Evolutionary conservation across 2,113 vertebrate species (phyloP).

Genomic region (Himantopus leucocephalus): DNA sequence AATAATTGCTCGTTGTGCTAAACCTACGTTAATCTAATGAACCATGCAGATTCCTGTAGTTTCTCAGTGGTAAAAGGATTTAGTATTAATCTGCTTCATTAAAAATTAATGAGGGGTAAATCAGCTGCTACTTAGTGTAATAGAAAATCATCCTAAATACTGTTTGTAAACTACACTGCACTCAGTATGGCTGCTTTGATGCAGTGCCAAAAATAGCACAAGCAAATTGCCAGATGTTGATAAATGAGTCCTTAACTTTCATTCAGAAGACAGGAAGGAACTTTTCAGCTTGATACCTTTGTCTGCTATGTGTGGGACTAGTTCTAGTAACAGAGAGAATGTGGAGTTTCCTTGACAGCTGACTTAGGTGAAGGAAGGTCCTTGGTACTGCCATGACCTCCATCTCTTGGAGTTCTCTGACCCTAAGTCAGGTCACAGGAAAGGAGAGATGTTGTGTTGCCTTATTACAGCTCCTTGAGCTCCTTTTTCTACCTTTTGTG

Average conservation of each 20-base stretch:
- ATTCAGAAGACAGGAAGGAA: background rate
- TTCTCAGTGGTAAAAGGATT: constrained; percentile 55
- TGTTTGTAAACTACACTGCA: constrained; percentile 26
- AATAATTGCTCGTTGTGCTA: constrained; percentile 49
- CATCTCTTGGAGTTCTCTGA: background rate
- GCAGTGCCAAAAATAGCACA: constrained; percentile 24
- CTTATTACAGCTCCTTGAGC: background rate
- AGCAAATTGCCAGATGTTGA: constrained; percentile 32
- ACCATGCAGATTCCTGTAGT: constrained; percentile 26
- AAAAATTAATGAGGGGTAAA: constrained; percentile 74
- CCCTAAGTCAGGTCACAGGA: background rate
- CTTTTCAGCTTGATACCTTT: background rate
- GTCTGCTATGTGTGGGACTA: background rate
- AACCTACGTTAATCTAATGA: constrained; percentile 57
- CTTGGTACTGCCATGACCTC: background rate
- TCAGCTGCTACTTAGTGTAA: constrained; percentile 61
- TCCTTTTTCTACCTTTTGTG: background rate
- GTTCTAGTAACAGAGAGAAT: background rate
- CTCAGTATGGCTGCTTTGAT: constrained; percentile 19
- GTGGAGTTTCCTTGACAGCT: background rate
- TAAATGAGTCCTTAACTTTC: background rate
- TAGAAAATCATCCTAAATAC: constrained; percentile 50
- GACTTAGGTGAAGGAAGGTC: background rate
- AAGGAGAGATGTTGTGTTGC: background rate
- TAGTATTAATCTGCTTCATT: constrained; percentile 69